Percentiles rank a stretch among this genome's conserved stretches.
Conservation (phyloP, 2,797 vertebrate genomes). For the Rhinatrema bivittatum region DNA sequence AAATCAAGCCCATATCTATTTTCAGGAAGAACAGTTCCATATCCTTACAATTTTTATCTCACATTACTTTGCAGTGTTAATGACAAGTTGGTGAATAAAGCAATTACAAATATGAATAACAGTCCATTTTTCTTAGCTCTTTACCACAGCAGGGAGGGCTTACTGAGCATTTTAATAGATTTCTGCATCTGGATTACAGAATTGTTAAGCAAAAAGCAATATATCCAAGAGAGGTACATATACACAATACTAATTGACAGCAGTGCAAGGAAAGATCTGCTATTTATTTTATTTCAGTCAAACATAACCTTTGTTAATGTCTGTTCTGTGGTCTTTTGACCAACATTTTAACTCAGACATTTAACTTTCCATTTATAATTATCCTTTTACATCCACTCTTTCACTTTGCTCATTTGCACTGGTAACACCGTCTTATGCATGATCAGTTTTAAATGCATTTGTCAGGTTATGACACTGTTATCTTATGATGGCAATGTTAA, state of each 20-base stretch:
- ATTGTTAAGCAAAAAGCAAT: constrained; percentile 33
- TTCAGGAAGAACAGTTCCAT: not conserved
- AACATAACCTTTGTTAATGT: constrained; percentile 50
- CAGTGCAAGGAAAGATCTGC: constrained; percentile 32
- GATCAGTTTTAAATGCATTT: constrained; percentile 7
- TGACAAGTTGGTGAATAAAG: constrained; percentile 2
- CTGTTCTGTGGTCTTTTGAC: constrained; percentile 37
- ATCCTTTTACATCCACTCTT: constrained; percentile 11
- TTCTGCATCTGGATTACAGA: constrained; percentile 24
- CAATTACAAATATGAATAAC: constrained; percentile 10
- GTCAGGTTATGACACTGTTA: not conserved
- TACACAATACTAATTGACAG: constrained; percentile 43
- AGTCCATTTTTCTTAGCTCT: constrained; percentile 21
- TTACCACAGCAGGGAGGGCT: constrained; percentile 16
- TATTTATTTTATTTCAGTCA: constrained; percentile 47
- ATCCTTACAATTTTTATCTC: not conserved
- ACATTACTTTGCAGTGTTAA: constrained; percentile 7
- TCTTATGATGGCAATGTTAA: not conserved
- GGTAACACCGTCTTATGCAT: not conserved
- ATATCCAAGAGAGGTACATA: constrained; percentile 28
- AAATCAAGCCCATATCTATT: not conserved
- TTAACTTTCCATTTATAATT: constrained; percentile 19
- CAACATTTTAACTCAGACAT: constrained; percentile 37
- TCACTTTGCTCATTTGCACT: not conserved
- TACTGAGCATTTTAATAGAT: constrained; percentile 27